A percentile compares a stretch with the other conserved stretches of the same genome.
These are phyloP conservation scores for Phyllotreta cruciferae DNA, from an alignment of 2,888 invertebrate genomes.

Conservation along the genomic window DNA sequence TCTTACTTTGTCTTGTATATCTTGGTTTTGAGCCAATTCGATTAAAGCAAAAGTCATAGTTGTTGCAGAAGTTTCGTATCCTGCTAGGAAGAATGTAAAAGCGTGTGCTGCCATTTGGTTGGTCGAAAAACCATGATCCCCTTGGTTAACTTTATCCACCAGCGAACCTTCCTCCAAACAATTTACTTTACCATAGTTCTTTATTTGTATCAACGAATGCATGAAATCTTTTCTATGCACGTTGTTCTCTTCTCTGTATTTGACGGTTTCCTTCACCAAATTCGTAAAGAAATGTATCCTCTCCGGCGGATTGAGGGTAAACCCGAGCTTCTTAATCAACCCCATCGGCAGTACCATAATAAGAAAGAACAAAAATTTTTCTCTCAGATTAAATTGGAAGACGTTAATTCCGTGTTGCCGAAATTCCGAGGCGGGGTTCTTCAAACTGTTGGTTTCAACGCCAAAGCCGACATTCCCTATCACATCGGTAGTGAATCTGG, in stretches of 20 bases:
- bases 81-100: conserved; percentile 45
- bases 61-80: conserved; percentile 47
- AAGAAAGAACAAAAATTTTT: conserved; percentile 23
- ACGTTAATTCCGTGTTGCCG: conserved; percentile 39
- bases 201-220: conserved; percentile 62
- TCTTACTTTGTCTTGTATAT: conserved; percentile 58
- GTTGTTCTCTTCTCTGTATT: conserved; percentile 59
- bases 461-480: conserved; percentile 68
- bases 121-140: conserved; percentile 17
- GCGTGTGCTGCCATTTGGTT: conserved; percentile 38
- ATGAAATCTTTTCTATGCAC: conserved; percentile 64
- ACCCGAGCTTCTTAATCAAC: conserved; percentile 39
- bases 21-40: conserved; percentile 55
- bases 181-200: conserved; percentile 53
- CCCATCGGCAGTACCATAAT: conserved; percentile 37
- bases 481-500: conserved; percentile 66
- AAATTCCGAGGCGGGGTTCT: conserved; percentile 62
- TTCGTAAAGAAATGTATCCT: conserved; percentile 59
- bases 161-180: conserved; percentile 24
- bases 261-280: conserved; percentile 21
- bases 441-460: conserved; percentile 65
- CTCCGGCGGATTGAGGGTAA: conserved; percentile 42
- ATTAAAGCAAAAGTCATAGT: conserved; percentile 47
- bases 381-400: conserved; percentile 37
- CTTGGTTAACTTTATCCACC: not conserved